Evolutionary conservation across 2,888 invertebrate genomes (phyloP), one percentile per base, ranked within the genome.

Genomic region (Malacosoma neustria): DNA sequence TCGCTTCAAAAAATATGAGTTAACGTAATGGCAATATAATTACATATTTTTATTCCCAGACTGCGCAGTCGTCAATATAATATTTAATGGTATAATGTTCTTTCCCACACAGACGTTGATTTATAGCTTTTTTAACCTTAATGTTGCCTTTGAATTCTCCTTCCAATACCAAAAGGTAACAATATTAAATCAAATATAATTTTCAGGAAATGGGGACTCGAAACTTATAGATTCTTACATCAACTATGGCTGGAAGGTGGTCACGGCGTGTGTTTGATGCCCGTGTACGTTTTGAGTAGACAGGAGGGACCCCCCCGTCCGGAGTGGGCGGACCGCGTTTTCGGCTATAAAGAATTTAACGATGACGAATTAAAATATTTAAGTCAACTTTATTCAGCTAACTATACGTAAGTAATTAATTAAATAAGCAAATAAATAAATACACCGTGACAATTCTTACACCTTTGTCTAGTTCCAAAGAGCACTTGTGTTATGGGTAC

Each of bases 181-280:
- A n/a, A n/a, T n/a, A n/a, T n/a, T n/a, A n/a, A n/a, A n/a, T n/a
- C n/a, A n/a, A n/a, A n/a, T n/a, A n/a, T n/a, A n/a, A 29, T 42
- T 72, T 68, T 36, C 56, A 93, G 92, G 40, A 82, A 88, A 74
- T 93, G 92, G 92, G 88, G 91, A 0, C 65, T 69, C 29, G 87
- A 82, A 47, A 90, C 90, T 7, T 91, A 90, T 51, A 60, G 61
- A 53, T 90, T 87, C 51, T 87, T 86, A 49, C 87, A 74, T 68
- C 68, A 88, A 46, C 76, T 87, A 50, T 93, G 90, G 91, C 79
- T 79, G 56, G 79, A 89, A 56, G 88, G 87, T 1, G 76, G 75
- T 3, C 66, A 56, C 14, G 57, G 62, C 1, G 41, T 84, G 1
- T 54, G 61, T 31, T 54, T 70, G 22, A 48, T 67, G 41, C 82